Evolutionary conservation across 2,113 vertebrate species (phyloP).

Genomic region (Cyprinodon variegatus): DNA sequence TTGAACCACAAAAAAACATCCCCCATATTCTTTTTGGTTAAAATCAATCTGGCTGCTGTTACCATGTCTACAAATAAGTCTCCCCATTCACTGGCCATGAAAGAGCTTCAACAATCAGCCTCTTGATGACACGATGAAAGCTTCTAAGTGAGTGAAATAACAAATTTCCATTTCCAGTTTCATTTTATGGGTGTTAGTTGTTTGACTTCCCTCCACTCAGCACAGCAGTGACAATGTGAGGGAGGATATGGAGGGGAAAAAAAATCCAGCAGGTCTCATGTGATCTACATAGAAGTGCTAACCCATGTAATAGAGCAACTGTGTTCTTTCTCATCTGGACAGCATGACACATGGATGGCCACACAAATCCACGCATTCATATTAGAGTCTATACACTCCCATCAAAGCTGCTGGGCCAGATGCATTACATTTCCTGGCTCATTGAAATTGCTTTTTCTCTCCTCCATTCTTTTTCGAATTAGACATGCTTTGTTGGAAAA

Average conservation of each 20-base stretch:
- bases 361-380: slow-evolving; percentile 71
- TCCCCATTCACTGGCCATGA: slow-evolving; percentile 37
- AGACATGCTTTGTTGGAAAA: slow-evolving; percentile 72
- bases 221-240: slow-evolving; percentile 30
- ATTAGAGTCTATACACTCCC: slow-evolving; percentile 74
- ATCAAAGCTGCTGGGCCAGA: slow-evolving; percentile 72
- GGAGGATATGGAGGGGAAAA: slow-evolving; percentile 17
- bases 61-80: slow-evolving; percentile 40
- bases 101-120: slow-evolving; percentile 40
- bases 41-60: slow-evolving; percentile 27
- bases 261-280: slow-evolving; percentile 60
- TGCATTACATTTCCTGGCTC: slow-evolving; percentile 80
- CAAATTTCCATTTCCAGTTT: slow-evolving; percentile 45
- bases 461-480: slow-evolving; percentile 71
- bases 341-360: slow-evolving; percentile 68
- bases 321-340: slow-evolving; percentile 61
- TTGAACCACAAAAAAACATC: slow-evolving; percentile 20
- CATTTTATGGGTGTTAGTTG: slow-evolving; percentile 53
- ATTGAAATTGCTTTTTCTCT: slow-evolving; percentile 63
- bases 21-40: slow-evolving; percentile 10
- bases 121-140: slow-evolving; percentile 36
- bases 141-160: slow-evolving; percentile 52
- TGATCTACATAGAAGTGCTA: slow-evolving; percentile 69
- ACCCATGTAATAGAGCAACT: slow-evolving; percentile 70
- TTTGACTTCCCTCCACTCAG: slow-evolving; percentile 46